Evolutionary conservation across 1,140 invertebrate species (phyloP).

Genomic region (Drosophila guanche): DNA sequence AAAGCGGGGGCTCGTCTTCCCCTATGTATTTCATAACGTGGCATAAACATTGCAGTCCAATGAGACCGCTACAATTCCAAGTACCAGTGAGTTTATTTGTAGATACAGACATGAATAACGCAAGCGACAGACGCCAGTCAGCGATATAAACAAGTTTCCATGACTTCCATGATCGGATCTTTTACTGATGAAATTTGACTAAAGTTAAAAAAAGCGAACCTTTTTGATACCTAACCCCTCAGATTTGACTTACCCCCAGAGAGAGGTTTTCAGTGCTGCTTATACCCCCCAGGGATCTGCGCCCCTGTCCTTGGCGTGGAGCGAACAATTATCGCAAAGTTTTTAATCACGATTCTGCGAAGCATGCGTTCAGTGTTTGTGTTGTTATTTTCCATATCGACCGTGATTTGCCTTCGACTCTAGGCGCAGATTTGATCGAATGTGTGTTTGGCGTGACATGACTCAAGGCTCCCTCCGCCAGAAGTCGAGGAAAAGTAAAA

Average conservation of each 20-base stretch:
- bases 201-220: too few relatives aligned
- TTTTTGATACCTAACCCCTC: too few relatives aligned
- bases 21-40: conserved; percentile 57
- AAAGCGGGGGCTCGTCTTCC: conserved; percentile 65
- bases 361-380: conserved; percentile 24
- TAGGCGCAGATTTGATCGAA: conserved; percentile 18
- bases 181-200: too few relatives aligned
- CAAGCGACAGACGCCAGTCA: conserved; percentile 5
- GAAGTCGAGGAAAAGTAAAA: conserved; percentile 38
- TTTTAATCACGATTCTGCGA: conserved; percentile 53
- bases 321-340: conserved; percentile 56
- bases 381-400: too few relatives aligned
- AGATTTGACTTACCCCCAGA: too few relatives aligned
- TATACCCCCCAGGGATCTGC: neutral
- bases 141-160: too few relatives aligned
- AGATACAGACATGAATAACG: conserved; percentile 30
- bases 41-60: conserved; percentile 61
- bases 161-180: too few relatives aligned
- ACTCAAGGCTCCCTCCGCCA: conserved; percentile 49
- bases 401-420: conserved; percentile 62
- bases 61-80: conserved; percentile 60
- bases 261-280: too few relatives aligned
- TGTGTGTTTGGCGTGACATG: conserved; percentile 39
- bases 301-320: conserved; percentile 7
- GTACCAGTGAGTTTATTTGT: conserved; percentile 36